Evolutionary conservation across 1,140 invertebrate species (phyloP), one percentile per base, ranked within the genome.

Genomic region (Heliconius nattereri): DNA sequence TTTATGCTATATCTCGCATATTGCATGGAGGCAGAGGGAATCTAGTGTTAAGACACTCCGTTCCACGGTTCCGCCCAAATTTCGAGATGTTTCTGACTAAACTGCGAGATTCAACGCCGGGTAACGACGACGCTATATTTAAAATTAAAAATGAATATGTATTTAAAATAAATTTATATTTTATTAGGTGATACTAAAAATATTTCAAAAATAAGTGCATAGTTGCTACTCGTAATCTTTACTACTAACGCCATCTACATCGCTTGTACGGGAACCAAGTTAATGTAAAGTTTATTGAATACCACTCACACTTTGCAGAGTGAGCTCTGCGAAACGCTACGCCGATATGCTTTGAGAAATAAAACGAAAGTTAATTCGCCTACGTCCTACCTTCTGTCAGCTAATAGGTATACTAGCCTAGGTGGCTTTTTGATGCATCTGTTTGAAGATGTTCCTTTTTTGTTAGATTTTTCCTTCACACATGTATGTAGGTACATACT

Each of bases 261-360:
- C 2, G n/a, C 23, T 60, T 60, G 11, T n/a, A 11, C n/a, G n/a
- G 8, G 3, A 60, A 23, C 8, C 54, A 60, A 23, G 54, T 23
- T n/a, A 60, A 60, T 60, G 54, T 23, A 60, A 60, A 60, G 54
- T 60, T n/a, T 60, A 60, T 60, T 26, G 54, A 60, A 60, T 60
- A 23, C 54, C 19, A n/a, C 9, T n/a, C 54, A 60, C 23, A n/a
- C 54, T 23, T 60, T n/a, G 20, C 23, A 60, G 54, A 60, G 54
- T 60, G n/a, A 60, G 54, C 20, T n/a, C 54, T 60, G 11, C 54
- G 54, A 60, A 9, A 26, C 7, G 54, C n/a, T 60, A 26, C 54
- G 54, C 54, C n/a, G 54, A 26, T 60, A 23, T 26, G 23, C 20
- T 60, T 23, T 60, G 54, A 60, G n/a, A 60, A 23, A 23, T 60